Base-by-base conservation (phyloP, 1,140 invertebrate genomes). In the honey bee (Apis mellifera) region DNA sequence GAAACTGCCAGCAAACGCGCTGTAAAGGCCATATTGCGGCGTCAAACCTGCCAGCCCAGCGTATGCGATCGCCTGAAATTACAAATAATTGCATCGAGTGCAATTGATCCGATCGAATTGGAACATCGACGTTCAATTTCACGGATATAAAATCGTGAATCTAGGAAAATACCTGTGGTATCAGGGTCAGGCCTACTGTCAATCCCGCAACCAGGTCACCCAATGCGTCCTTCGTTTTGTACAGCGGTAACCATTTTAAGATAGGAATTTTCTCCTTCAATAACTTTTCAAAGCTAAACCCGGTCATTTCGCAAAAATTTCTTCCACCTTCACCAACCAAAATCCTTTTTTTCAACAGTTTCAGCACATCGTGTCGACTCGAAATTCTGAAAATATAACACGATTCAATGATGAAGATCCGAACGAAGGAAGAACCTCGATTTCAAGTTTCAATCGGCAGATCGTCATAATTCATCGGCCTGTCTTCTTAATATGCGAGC, bases 1-100 rank as follows among this genome's bases (percentile, higher is more conserved):
- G 86, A 98, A 96, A 86, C 97, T 96, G 5, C 97, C 97, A 88
- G 96, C 96, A 84, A 98, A 97, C 0, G 97, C 96, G 21, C 97
- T 97, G 93, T 98, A 98, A 9, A 98, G 94, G 1, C 98, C 98
- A 94, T 97, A 97, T 96, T 97, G 95, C 48, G 96, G 95, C 86
- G 95, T 95, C 48, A 97, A 94, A 80, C 96, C 96, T 5, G 97
- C 97, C 69, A 98, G 93, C 74, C 96, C 95, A 54, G 97, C 96
- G 91, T 97, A 97, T 2, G 97, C 97, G 79, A 97, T 96, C 15
- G 96, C 96, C 94, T 98, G 96, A 1, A 77, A 86, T 64, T 4
- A n/a, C 7, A 60, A 42, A 19, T n/a, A 42, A 19, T n/a, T 15
- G 23, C 15, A 48, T 13, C 26, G 9, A 66, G 17, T 15, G 15